These are phyloP conservation scores for Periophthalmus modestus DNA, from an alignment of 2,113 vertebrate species.

Conservation along the genomic window DNA sequence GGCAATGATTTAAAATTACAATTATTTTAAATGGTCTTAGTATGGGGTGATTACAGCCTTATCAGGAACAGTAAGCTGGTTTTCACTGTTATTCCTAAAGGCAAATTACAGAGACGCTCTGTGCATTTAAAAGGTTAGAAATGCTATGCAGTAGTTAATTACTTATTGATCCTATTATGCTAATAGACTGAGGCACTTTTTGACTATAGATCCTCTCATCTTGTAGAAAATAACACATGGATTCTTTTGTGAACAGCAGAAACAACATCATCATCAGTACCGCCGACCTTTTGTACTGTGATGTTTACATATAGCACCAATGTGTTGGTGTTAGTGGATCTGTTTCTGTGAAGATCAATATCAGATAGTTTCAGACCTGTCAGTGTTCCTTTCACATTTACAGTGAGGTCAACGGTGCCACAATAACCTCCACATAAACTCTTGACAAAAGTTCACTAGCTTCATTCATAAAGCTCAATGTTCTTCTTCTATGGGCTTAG, in stretches of 20 bases:
- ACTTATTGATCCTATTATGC: constrained; percentile 35
- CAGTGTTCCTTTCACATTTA: background rate
- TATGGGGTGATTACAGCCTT: background rate
- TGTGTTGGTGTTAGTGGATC: too few species aligned
- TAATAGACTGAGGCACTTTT: constrained; percentile 35
- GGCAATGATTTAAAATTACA: background rate
- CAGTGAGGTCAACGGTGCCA: background rate
- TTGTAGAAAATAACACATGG: constrained; percentile 9
- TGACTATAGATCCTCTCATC: constrained; percentile 23
- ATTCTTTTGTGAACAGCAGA: constrained; percentile 10
- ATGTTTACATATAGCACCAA: background rate
- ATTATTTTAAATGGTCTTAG: background rate
- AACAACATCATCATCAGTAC: background rate
- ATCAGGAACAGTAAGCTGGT: background rate
- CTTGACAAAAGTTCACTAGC: background rate
- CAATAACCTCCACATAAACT: background rate
- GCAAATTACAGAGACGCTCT: background rate
- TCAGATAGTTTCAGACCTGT: background rate
- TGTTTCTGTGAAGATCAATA: background rate
- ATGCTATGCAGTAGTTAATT: constrained; percentile 30
- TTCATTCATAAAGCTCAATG: background rate
- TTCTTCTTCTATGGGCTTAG: background rate
- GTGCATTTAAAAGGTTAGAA: constrained; percentile 9
- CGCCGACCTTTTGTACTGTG: background rate
- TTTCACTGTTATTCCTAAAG: constrained; percentile 8